phyloP scores from a whole-genome alignment of 1,140 invertebrate species.

The Thrips palmi region DNA sequence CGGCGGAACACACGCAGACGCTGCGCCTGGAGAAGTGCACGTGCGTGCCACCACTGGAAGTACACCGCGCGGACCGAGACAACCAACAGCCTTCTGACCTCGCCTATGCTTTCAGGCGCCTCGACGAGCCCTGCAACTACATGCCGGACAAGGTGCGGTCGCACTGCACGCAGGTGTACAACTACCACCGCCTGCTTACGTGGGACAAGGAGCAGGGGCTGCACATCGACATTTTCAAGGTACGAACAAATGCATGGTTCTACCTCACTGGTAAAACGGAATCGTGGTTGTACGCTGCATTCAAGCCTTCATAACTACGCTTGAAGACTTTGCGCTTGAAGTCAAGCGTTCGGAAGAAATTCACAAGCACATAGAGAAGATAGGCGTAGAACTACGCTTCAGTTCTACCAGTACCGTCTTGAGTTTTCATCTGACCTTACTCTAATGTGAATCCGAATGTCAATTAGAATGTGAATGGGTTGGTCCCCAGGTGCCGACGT shows the following conservation, averaged over 20 bases:
- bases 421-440: too few species aligned
- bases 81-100: too few species aligned
- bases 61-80: too few species aligned
- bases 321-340: conserved; percentile 3
- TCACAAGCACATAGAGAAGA: too few species aligned
- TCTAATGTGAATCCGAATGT: too few species aligned
- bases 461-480: too few species aligned
- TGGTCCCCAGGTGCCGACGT: conserved; percentile 56
- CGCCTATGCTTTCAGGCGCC: conserved; percentile 39
- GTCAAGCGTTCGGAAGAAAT: too few species aligned
- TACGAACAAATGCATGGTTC: conserved; percentile 15
- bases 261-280: background rate
- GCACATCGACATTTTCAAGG: conserved; percentile 75
- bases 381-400: too few species aligned
- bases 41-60: too few species aligned
- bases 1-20: conserved; percentile 69
- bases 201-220: conserved; percentile 65
- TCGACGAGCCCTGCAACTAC: conserved; percentile 54
- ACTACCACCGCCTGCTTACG: conserved; percentile 66
- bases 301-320: too few species aligned
- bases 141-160: conserved; percentile 63
- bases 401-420: too few species aligned
- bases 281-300: too few species aligned
- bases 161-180: conserved; percentile 66
- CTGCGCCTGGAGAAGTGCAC: conserved; percentile 66